phyloP scores from a whole-genome alignment of 1,140 invertebrate genomes.

The Scaptomyza graminum region DNA sequence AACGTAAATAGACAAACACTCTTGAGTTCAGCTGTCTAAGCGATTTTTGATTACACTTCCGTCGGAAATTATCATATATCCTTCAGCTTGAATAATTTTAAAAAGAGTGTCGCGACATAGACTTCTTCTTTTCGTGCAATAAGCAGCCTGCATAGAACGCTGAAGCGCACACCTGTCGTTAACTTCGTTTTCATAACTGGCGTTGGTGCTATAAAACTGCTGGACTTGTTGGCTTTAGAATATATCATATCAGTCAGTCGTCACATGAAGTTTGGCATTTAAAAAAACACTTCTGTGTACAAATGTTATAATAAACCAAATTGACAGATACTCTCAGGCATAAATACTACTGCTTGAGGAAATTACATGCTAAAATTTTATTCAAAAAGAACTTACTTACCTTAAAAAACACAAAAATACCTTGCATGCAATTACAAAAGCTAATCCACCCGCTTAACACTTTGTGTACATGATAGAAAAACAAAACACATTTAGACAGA shows the following conservation, averaged over 20 bases:
- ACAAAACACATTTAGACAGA: conserved; percentile 25
- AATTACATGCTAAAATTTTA: background rate
- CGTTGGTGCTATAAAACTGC: background rate
- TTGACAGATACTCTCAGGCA: too few species aligned
- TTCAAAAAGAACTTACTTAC: too few species aligned
- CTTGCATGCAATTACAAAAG: background rate
- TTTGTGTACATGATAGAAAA: conserved; percentile 3
- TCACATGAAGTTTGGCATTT: background rate
- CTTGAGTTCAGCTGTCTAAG: conserved; percentile 73
- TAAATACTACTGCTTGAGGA: too few species aligned
- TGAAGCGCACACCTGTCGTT: conserved; percentile 45
- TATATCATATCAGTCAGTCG: background rate
- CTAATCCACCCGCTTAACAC: background rate
- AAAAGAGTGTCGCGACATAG: conserved; percentile 66
- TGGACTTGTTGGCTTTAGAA: background rate
- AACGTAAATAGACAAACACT: conserved; percentile 30
- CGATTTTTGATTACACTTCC: conserved; percentile 84
- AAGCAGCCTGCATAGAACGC: conserved; percentile 14
- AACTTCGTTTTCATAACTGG: background rate
- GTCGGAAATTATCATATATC: conserved; percentile 84
- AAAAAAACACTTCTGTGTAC: background rate
- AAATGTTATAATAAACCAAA: too few species aligned
- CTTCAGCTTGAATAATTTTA: conserved; percentile 84
- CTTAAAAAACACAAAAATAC: background rate
- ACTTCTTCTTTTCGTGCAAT: background rate